Evolutionary conservation across 2,797 vertebrate species (phyloP).

Genomic region (Crax fasciolata): DNA sequence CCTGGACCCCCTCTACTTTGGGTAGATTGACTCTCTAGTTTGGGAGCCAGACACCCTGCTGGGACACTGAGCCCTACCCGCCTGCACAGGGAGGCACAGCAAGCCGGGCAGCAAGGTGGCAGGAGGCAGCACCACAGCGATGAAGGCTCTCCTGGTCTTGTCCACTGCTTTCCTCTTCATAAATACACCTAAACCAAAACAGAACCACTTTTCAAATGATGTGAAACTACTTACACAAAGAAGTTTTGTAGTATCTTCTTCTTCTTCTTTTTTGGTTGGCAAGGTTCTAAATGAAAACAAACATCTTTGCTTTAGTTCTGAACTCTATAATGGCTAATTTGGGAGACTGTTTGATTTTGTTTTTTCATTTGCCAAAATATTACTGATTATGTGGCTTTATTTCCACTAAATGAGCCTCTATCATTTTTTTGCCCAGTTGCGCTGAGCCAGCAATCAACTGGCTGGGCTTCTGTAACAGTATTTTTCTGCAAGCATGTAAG

Average conservation of each 20-base stretch:
- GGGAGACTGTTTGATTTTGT: background rate
- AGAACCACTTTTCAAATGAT: background rate
- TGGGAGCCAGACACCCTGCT: rapidly evolving
- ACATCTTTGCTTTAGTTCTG: background rate
- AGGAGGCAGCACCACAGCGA: background rate
- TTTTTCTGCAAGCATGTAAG: background rate
- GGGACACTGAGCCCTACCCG: rapidly evolving
- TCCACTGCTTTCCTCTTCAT: background rate
- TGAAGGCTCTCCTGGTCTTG: background rate
- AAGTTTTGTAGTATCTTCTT: background rate
- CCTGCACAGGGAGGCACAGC: rapidly evolving
- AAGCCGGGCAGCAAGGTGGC: rapidly evolving
- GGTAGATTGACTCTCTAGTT: background rate
- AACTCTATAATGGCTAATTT: background rate
- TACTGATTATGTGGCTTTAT: background rate
- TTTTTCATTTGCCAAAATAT: background rate
- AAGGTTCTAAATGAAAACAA: background rate
- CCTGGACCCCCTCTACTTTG: background rate
- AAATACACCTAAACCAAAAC: background rate
- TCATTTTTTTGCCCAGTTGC: background rate
- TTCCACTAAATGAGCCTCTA: background rate
- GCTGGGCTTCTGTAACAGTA: conserved; percentile 9
- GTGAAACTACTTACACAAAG: background rate
- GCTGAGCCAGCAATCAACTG: background rate
- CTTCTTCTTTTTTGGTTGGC: background rate